These are phyloP conservation scores for Turnix velox DNA, from an alignment of 2,113 vertebrate species.

Conservation along the genomic window DNA sequence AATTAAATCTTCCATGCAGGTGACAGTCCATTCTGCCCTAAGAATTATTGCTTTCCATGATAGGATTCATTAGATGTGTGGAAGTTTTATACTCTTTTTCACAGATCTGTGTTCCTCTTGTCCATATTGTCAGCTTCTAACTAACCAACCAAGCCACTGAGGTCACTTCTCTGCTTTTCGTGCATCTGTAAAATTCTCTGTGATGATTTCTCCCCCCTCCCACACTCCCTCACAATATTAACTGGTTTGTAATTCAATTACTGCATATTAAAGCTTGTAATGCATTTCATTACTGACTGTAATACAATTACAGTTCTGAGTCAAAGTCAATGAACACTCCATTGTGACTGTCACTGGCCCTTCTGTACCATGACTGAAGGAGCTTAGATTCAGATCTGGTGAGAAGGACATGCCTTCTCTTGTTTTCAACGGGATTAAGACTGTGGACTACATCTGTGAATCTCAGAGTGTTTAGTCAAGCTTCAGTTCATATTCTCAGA, in stretches of 20 bases:
- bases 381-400: not conserved
- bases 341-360: not conserved
- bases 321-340: not conserved
- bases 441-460: not conserved
- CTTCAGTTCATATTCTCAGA: not conserved
- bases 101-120: not conserved
- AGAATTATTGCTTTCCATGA: not conserved
- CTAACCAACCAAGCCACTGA: rapidly evolving
- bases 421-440: not conserved
- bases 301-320: not conserved
- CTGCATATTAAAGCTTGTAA: not conserved
- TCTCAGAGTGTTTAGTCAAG: not conserved
- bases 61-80: not conserved
- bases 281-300: not conserved
- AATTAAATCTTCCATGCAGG: not conserved
- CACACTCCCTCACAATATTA: not conserved
- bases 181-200: not conserved
- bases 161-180: not conserved
- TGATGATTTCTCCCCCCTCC: not conserved
- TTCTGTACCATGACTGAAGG: not conserved
- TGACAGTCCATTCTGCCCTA: not conserved
- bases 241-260: not conserved
- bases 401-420: not conserved
- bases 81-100: not conserved
- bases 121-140: not conserved